phyloP scores from a whole-genome alignment of 2,113 vertebrate genomes.

The Poicephalus meyeri region DNA sequence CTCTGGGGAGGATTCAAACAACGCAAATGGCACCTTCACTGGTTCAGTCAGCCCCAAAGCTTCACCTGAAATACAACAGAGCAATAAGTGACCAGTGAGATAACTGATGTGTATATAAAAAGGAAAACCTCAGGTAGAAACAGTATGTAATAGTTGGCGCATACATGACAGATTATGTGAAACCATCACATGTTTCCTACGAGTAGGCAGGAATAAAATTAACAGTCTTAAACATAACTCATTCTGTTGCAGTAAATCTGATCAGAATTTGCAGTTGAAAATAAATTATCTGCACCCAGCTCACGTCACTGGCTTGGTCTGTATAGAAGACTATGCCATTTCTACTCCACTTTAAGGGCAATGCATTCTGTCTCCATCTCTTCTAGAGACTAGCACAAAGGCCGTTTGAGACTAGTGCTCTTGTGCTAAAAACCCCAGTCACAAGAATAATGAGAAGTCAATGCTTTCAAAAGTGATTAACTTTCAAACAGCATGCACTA shows the following conservation, averaged over 20 bases:
- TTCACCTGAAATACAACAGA: constrained; percentile 70
- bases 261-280: background rate
- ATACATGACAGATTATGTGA: background rate
- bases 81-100: background rate
- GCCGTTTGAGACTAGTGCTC: background rate
- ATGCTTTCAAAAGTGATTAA: background rate
- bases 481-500: background rate
- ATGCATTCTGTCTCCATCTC: background rate
- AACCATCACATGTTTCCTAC: background rate
- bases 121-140: background rate
- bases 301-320: background rate
- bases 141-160: background rate
- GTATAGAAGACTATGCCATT: background rate
- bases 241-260: background rate
- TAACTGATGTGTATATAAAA: background rate
- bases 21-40: constrained; percentile 75
- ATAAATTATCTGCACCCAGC: background rate
- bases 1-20: constrained; percentile 79
- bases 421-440: background rate
- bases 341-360: background rate
- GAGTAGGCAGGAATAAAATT: background rate
- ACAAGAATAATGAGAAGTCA: background rate
- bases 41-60: constrained; percentile 74
- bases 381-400: background rate
- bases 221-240: background rate